Conservation (phyloP, 2,797 vertebrate genomes). For the Brachymystax lenok region DNA sequence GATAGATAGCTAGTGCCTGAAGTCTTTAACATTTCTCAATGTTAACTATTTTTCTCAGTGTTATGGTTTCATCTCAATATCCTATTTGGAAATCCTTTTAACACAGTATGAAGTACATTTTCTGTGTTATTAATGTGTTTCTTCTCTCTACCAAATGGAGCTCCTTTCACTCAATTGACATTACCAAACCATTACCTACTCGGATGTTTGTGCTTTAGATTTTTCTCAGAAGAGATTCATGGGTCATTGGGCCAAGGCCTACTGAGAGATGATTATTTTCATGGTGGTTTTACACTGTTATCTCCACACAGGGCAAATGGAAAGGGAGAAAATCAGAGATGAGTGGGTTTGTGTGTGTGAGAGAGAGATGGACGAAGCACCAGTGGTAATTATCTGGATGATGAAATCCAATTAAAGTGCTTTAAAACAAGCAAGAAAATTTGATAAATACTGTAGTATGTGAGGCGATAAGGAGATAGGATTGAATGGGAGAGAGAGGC, state of each 20-base stretch:
- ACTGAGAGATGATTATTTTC: neutral
- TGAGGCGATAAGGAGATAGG: conserved; percentile 11
- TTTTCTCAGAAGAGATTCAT: conserved; percentile 3
- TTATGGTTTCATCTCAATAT: neutral
- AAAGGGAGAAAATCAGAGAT: neutral
- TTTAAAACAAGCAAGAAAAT: conserved; percentile 48
- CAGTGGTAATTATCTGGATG: conserved; percentile 54
- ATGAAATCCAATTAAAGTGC: conserved; percentile 54
- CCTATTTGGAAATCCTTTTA: neutral
- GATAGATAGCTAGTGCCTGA: neutral
- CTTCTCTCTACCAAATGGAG: neutral
- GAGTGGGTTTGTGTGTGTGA: neutral
- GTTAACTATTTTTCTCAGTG: too few species aligned
- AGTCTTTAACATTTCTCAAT: neutral
- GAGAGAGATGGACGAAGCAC: conserved; percentile 36
- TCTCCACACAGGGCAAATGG: conserved; percentile 19
- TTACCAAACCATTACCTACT: neutral
- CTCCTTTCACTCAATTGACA: conserved; percentile 1
- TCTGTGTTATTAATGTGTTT: neutral
- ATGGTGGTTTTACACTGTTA: conserved; percentile 4
- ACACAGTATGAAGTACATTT: neutral
- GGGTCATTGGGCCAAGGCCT: neutral
- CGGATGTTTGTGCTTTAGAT: neutral
- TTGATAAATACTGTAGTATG: conserved; percentile 28
- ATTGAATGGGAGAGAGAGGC: neutral